A percentile compares a stretch with the other conserved stretches of the same genome.
These are phyloP conservation scores for Thyatira batis DNA, from an alignment of 2,888 invertebrate species.

Conservation along the genomic window DNA sequence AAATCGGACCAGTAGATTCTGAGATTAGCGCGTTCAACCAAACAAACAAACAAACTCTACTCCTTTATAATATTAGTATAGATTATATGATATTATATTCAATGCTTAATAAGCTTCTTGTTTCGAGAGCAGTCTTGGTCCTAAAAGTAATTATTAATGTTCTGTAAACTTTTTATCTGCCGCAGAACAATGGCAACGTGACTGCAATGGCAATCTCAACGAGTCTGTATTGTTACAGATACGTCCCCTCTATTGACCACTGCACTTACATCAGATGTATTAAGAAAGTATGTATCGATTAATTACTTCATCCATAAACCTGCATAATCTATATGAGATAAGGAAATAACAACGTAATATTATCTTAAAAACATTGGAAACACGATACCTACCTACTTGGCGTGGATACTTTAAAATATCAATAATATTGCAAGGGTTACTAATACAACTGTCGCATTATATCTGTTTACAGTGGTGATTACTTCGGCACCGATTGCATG, in stretches of 20 bases:
- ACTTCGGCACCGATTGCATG: constrained; percentile 40
- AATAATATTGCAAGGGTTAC: constrained; percentile 40
- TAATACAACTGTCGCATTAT: constrained; percentile 39
- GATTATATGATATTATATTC: neutral
- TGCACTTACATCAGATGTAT: constrained; percentile 20
- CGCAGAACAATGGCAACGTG: constrained; percentile 79
- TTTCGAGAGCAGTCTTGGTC: constrained; percentile 56
- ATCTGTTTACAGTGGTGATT: constrained; percentile 44
- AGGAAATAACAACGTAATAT: constrained; percentile 48
- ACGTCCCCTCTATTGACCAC: constrained; percentile 37
- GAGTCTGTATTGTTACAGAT: constrained; percentile 47
- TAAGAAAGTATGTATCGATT: constrained; percentile 17
- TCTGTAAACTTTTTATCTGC: constrained; percentile 74
- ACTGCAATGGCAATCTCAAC: constrained; percentile 66
- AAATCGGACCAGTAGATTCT: too few relatives aligned
- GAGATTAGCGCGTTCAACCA: too few relatives aligned
- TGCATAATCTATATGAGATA: constrained; percentile 26
- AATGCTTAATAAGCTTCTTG: constrained; percentile 76
- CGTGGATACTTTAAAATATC: constrained; percentile 48
- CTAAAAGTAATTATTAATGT: constrained; percentile 75
- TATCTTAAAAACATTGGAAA: constrained; percentile 40
- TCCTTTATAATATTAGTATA: too few relatives aligned
- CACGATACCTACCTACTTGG: constrained; percentile 46
- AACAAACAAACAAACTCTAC: too few relatives aligned
- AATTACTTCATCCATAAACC: constrained; percentile 10